Conservation (phyloP, 2,888 invertebrate genomes). For the Cerastis leucographa region DNA sequence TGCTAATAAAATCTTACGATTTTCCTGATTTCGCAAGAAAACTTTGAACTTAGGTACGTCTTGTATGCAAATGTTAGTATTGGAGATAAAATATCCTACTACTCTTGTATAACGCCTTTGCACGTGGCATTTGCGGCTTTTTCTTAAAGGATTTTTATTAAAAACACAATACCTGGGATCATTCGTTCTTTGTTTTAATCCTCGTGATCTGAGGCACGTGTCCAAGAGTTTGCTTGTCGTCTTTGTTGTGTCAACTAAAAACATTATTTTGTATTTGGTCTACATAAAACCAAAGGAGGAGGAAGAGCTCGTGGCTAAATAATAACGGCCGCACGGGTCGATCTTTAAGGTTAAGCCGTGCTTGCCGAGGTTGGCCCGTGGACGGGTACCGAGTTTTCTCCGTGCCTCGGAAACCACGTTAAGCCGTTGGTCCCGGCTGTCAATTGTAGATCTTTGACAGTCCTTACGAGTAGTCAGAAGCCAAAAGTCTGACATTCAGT, state of each 20-base stretch:
- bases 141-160: slow-evolving; percentile 36
- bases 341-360: no score
- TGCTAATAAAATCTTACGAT: slow-evolving; percentile 39
- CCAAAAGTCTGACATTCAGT: no score
- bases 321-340: no score
- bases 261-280: neutral
- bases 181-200: slow-evolving; percentile 19
- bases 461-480: no score
- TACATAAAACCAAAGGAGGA: neutral
- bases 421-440: no score
- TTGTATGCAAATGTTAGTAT: slow-evolving; percentile 33
- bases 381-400: no score
- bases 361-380: no score
- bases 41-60: slow-evolving; percentile 17
- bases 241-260: slow-evolving; percentile 11
- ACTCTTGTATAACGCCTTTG: slow-evolving; percentile 3
- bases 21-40: slow-evolving; percentile 30
- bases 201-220: slow-evolving; percentile 9
- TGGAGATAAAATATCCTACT: slow-evolving; percentile 16
- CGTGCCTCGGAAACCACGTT: no score
- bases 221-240: neutral
- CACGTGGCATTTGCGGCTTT: slow-evolving; percentile 36
- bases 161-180: slow-evolving; percentile 26
- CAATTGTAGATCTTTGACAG: no score
- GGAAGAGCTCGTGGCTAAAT: no score